These are phyloP conservation scores for Phylloscopus trochilus DNA, from an alignment of 2,113 vertebrate genomes.

Conservation along the genomic window DNA sequence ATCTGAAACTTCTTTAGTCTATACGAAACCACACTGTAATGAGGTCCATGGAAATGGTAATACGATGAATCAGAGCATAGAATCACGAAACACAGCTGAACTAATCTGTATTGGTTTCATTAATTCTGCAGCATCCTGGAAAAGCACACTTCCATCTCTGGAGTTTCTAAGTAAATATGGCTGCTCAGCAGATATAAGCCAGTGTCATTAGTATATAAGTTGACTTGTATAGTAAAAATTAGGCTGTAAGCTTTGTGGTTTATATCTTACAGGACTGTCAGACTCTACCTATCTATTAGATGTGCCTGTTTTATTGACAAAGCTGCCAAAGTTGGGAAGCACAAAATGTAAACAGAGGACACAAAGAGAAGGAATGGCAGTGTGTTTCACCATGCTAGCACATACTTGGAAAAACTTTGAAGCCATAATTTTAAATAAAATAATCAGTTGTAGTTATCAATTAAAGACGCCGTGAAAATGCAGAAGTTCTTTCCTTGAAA, in stretches of 20 bases:
- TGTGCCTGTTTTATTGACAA: neutral
- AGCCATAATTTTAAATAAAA: neutral
- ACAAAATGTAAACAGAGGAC: neutral
- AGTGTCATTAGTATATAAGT: neutral
- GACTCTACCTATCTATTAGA: neutral
- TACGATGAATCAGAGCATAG: neutral
- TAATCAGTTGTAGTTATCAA: neutral
- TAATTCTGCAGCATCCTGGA: neutral
- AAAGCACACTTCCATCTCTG: neutral
- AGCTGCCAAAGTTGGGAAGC: neutral
- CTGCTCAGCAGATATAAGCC: neutral
- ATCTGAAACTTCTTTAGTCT: neutral
- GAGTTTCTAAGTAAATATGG: neutral
- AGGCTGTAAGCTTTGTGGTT: neutral
- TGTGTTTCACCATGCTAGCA: neutral
- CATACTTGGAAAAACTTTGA: neutral
- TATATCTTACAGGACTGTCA: neutral
- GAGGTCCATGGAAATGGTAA: neutral
- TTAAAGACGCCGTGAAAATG: neutral
- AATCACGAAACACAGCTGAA: neutral
- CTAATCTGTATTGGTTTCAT: neutral
- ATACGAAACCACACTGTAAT: neutral
- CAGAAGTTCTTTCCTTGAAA: neutral
- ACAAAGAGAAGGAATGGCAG: neutral
- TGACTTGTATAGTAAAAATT: neutral